Base-by-base conservation (phyloP, 1,140 invertebrate genomes). In the Hesperophylax magnus region DNA sequence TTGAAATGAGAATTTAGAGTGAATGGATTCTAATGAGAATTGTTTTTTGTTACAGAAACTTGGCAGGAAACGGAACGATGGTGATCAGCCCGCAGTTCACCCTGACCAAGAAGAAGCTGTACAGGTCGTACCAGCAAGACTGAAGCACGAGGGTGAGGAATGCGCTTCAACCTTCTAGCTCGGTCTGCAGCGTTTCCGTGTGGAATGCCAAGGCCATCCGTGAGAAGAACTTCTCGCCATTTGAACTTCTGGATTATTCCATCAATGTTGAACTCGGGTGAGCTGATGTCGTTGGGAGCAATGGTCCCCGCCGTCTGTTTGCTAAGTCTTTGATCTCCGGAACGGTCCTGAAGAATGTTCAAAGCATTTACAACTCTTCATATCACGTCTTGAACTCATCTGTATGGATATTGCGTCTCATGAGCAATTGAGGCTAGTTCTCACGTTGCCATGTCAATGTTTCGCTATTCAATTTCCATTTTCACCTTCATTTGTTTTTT, bases 91-190 rank as follows among this genome's bases (percentile, higher is more conserved):
- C 94, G 84, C 94, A 94, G 85, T 97, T 96, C 89, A 93, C 92
- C 81, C 89, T 97, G 88, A 94, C 93, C 85, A 97, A 97, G 91
- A 96, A 96, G 88, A 97, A 97, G 88, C 90, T 97, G 61, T 97
- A 96, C 91, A 91, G 95, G 87, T 94, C 93, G 81, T 94, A 92
- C 86, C 90, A 92, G 85, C 90, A 92, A 85, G 87, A 89, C 79
- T 91, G 86, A 87, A 86, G 60, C 52, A 27, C 24, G 31, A 39
- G 31, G 63, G 39, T 14, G 27, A 65, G 24, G 61, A 67, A 67
- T 2, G 3, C 27, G 63, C 31, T 60, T 22, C n/a, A 60, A 22
- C 56, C 47, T 52, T 52, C 47, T 4, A 54, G 47, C 52, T 63
- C 34, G 18, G 31, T 47, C 39, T 11, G 11, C 39, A 14, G 9